Evolutionary conservation across 2,113 vertebrate species (phyloP).

Genomic region (Chamaea fasciata): DNA sequence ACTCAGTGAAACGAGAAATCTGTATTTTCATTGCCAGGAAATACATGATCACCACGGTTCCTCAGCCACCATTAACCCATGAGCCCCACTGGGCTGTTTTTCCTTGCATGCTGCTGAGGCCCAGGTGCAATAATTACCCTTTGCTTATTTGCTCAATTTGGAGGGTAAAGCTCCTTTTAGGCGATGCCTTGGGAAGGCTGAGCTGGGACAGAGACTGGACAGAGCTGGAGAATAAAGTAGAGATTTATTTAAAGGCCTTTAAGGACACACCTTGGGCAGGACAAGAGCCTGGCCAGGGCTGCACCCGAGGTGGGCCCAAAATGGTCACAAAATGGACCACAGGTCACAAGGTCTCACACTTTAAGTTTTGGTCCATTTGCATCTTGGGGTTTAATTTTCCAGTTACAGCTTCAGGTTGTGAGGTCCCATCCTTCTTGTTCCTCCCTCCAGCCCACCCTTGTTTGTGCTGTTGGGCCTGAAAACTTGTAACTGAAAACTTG

Average conservation of each 20-base stretch:
- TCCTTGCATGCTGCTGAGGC: not conserved
- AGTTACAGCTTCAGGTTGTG: too few species aligned
- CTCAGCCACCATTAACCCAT: not conserved
- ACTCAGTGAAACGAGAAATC: not conserved
- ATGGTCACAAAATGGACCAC: not conserved
- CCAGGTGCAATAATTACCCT: not conserved
- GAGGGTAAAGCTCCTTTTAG: not conserved
- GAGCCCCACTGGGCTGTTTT: not conserved
- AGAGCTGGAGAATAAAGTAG: not conserved
- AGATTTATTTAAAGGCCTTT: not conserved
- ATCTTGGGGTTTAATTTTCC: too few species aligned
- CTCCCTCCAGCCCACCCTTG: too few species aligned
- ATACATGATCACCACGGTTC: not conserved
- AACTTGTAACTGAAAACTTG: too few species aligned
- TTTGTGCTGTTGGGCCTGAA: too few species aligned
- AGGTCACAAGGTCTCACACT: not conserved
- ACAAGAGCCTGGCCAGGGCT: not conserved
- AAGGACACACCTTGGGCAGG: too few species aligned
- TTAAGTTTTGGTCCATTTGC: not conserved
- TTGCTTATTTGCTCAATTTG: not conserved
- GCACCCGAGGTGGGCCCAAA: not conserved
- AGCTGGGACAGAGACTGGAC: not conserved
- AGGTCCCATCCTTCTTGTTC: too few species aligned
- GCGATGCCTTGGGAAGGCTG: not conserved
- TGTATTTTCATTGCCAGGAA: not conserved